A percentile compares a stretch with the other conserved stretches of the same genome.
phyloP scores from a whole-genome alignment of 1,140 invertebrate species.

The Melanaphis sacchari region DNA sequence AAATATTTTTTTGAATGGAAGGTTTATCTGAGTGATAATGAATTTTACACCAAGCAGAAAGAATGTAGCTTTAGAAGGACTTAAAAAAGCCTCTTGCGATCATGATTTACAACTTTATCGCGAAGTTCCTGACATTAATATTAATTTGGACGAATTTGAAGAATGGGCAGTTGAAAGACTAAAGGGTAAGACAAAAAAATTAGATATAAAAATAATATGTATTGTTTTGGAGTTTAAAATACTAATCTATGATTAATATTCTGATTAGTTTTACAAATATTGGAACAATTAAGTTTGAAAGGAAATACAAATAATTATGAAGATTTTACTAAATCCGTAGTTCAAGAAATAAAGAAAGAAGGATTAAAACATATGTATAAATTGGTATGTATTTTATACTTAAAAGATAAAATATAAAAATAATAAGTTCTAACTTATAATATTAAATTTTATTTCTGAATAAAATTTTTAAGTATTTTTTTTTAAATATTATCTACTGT shows the following conservation, averaged over 20 bases:
- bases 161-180: slow-evolving; percentile 83
- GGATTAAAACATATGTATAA: slow-evolving; percentile 70
- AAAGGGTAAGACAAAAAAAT: slow-evolving; percentile 67
- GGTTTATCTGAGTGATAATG: not conserved
- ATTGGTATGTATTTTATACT: slow-evolving; percentile 62
- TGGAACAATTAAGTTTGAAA: slow-evolving; percentile 76
- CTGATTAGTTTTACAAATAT: slow-evolving; percentile 71
- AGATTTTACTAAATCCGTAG: slow-evolving; percentile 77
- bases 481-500: not conserved
- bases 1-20: not conserved
- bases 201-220: not conserved
- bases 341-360: slow-evolving; percentile 74
- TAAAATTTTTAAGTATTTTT: not conserved
- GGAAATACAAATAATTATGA: slow-evolving; percentile 69
- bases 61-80: not conserved
- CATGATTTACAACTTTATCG: slow-evolving; percentile 82
- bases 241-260: not conserved
- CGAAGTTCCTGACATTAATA: slow-evolving; percentile 75
- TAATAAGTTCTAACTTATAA: not conserved
- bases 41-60: slow-evolving; percentile 49
- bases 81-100: slow-evolving; percentile 66
- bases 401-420: not conserved
- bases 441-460: not conserved
- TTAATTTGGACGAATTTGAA: slow-evolving; percentile 87
- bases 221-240: not conserved